Evolutionary conservation across 1,140 invertebrate genomes (phyloP).

Genomic region (Brachionus manjavacas): DNA sequence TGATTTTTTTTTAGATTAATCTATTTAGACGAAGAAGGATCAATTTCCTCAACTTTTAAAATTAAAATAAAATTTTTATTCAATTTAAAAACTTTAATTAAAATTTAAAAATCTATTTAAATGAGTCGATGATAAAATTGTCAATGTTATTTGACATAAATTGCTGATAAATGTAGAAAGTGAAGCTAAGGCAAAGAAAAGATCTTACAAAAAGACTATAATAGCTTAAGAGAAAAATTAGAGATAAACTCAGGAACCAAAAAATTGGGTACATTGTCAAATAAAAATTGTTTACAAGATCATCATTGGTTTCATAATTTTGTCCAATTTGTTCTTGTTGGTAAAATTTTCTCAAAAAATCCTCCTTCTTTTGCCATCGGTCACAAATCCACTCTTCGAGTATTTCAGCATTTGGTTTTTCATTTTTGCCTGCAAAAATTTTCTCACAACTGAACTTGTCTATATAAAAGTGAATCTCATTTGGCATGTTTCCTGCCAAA

Average conservation of each 20-base stretch:
- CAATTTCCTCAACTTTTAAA: not conserved
- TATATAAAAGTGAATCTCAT: constrained; percentile 26
- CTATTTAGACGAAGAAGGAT: not conserved
- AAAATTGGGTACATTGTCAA: not conserved
- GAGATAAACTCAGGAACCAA: not conserved
- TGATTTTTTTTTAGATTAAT: not conserved
- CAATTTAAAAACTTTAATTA: not conserved
- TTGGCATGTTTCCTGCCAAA: constrained; percentile 1
- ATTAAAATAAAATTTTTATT: not conserved
- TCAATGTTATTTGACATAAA: not conserved
- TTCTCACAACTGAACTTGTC: not conserved
- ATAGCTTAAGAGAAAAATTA: not conserved
- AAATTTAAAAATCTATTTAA: not conserved
- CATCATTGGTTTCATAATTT: not conserved
- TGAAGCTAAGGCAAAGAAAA: not conserved
- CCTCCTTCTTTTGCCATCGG: constrained; percentile 18
- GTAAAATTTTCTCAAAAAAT: constrained; percentile 35
- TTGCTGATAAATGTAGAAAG: constrained; percentile 19
- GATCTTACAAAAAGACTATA: not conserved
- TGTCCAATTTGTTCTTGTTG: not conserved
- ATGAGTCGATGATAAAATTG: not conserved
- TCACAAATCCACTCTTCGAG: constrained; percentile 19
- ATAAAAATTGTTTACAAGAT: not conserved
- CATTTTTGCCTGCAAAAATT: not conserved
- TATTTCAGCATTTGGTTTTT: not conserved